Evolutionary conservation across 2,888 invertebrate genomes (phyloP).

Genomic region (Steinernema carpocapsae): DNA sequence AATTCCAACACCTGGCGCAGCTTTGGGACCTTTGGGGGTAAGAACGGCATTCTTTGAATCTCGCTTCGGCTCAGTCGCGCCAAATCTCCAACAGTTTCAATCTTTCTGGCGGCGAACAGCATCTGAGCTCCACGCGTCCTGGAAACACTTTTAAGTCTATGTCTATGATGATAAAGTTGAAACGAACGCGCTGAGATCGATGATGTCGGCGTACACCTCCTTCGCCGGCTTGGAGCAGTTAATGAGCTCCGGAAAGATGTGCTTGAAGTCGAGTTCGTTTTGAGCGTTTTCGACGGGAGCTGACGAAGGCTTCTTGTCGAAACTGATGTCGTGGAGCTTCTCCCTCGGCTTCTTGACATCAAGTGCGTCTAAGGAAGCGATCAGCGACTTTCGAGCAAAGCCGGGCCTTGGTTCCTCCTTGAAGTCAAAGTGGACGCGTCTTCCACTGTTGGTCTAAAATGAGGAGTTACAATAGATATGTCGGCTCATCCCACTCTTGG

Average conservation of each 20-base stretch:
- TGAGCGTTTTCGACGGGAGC: background rate
- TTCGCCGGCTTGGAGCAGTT: background rate
- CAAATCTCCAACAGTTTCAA: slow-evolving; percentile 21
- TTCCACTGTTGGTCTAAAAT: slow-evolving; percentile 11
- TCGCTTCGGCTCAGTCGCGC: slow-evolving; percentile 16
- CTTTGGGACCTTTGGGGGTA: background rate
- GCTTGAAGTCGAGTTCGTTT: background rate
- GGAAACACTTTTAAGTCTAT: background rate
- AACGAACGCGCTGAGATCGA: background rate
- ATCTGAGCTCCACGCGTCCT: background rate
- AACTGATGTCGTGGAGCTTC: background rate
- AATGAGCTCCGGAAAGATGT: slow-evolving; percentile 1
- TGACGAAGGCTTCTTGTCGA: background rate
- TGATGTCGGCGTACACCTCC: background rate
- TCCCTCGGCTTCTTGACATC: background rate
- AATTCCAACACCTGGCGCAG: background rate
- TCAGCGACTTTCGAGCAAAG: background rate
- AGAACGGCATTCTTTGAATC: background rate
- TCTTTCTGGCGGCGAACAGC: background rate
- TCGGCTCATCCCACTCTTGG: background rate
- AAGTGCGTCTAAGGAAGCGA: background rate
- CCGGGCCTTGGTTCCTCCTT: background rate
- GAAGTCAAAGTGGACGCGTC: slow-evolving; percentile 21
- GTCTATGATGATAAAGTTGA: background rate
- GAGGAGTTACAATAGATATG: background rate